Conservation (phyloP, 2,888 invertebrate species). For the Pseudococcus jackbeardsleyi region DNA sequence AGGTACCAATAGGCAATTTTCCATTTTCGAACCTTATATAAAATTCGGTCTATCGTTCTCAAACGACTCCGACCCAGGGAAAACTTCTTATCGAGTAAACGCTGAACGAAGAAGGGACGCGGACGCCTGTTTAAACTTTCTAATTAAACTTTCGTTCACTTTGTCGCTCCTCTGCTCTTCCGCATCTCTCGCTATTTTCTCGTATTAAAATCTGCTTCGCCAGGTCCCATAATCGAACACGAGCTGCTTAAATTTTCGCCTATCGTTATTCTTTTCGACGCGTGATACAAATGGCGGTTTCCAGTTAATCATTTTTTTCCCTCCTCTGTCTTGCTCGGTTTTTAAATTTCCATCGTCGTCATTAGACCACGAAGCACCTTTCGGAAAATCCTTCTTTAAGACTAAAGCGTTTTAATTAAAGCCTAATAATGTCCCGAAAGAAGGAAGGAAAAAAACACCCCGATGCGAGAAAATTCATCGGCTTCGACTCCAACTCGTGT, state of each 20-base stretch:
- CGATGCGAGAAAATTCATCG: neutral
- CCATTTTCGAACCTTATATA: conserved; percentile 24
- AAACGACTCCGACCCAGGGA: conserved; percentile 5
- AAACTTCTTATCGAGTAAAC: neutral
- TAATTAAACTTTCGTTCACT: conserved; percentile 24
- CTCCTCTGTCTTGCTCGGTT: neutral
- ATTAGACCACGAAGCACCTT: neutral
- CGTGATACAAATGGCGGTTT: neutral
- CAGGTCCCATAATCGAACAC: neutral
- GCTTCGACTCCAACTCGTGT: neutral
- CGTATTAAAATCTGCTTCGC: neutral
- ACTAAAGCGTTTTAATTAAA: conserved; percentile 18
- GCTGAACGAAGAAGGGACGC: neutral
- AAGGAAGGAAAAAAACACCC: neutral
- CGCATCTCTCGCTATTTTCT: neutral
- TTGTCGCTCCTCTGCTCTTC: neutral
- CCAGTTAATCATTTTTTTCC: neutral
- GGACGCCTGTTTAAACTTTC: conserved; percentile 23
- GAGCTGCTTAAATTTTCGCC: conserved; percentile 30
- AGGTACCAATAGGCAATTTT: conserved; percentile 22
- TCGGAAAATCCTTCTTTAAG: neutral
- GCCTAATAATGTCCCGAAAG: neutral
- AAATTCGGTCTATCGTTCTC: conserved; percentile 17
- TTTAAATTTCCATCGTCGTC: neutral
- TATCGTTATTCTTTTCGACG: conserved; percentile 29